Evolutionary conservation across 2,888 invertebrate species (phyloP).

Genomic region (Scaptomyza tumidula): DNA sequence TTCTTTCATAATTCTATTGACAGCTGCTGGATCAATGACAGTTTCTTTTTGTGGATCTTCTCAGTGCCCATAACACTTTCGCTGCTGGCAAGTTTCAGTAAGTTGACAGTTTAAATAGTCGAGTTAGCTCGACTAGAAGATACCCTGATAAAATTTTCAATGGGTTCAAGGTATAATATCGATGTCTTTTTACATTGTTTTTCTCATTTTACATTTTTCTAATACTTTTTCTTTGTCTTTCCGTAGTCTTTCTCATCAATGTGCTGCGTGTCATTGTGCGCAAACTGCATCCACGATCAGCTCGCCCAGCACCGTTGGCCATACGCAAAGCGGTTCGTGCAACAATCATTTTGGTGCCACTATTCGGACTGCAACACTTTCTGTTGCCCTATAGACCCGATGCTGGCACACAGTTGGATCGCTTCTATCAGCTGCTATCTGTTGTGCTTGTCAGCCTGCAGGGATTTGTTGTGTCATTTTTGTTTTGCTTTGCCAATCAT

Average conservation of each 20-base stretch:
- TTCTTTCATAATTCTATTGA: background rate
- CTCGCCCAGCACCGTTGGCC: slow-evolving; percentile 87
- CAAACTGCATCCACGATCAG: slow-evolving; percentile 87
- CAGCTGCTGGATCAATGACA: slow-evolving; percentile 89
- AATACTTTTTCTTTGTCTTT: no score
- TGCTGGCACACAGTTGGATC: slow-evolving; percentile 86
- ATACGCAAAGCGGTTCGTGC: slow-evolving; percentile 89
- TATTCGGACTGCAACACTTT: slow-evolving; percentile 90
- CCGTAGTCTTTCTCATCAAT: slow-evolving; percentile 88
- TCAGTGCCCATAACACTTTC: slow-evolving; percentile 87
- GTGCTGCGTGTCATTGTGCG: slow-evolving; percentile 88
- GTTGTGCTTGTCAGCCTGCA: slow-evolving; percentile 90
- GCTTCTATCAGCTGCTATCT: slow-evolving; percentile 88
- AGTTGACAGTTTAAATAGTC: slow-evolving; percentile 41
- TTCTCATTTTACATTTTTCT: no score
- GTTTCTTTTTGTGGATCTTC: slow-evolving; percentile 88
- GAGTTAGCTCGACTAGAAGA: no score
- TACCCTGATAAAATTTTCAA: no score
- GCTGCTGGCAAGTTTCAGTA: slow-evolving; percentile 87
- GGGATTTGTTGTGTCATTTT: slow-evolving; percentile 89
- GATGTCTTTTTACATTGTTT: no score
- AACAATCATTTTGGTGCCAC: slow-evolving; percentile 90
- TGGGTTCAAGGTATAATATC: no score
- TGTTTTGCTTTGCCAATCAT: slow-evolving; percentile 91
- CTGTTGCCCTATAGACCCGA: slow-evolving; percentile 89